A percentile compares a stretch with the other conserved stretches of the same genome.
phyloP scores from a whole-genome alignment of 2,113 vertebrate species.

The Alosa alosa region DNA sequence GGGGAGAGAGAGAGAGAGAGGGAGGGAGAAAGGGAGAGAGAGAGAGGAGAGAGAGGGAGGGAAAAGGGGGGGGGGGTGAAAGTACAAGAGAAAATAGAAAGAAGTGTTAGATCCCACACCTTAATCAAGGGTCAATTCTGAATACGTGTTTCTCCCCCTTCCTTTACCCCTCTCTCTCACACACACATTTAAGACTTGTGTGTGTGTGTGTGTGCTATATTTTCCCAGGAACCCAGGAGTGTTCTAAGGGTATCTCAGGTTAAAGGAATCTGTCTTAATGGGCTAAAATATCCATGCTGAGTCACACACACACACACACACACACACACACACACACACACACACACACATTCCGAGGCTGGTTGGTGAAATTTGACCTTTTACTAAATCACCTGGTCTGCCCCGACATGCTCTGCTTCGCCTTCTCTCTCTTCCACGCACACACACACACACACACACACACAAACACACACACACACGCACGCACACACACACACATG shows the following conservation, averaged over 20 bases:
- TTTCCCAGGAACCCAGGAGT: background rate
- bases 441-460: background rate
- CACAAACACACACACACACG: background rate
- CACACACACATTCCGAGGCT: constrained; percentile 13
- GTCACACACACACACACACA: constrained; percentile 8
- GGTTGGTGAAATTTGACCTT: constrained; percentile 17
- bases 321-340: background rate
- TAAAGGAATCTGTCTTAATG: background rate
- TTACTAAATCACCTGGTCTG: constrained; percentile 9
- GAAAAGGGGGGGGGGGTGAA: too few relatives aligned
- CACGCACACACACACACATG: background rate
- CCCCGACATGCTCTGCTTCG: background rate
- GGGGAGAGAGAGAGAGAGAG: background rate
- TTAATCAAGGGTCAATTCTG: background rate
- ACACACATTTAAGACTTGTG: background rate
- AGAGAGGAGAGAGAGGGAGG: too few relatives aligned
- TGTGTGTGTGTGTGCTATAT: background rate
- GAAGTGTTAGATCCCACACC: background rate
- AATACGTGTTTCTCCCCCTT: too few relatives aligned
- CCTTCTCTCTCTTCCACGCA: background rate
- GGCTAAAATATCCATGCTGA: background rate
- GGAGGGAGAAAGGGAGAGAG: background rate
- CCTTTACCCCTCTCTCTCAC: background rate
- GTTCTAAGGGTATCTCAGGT: background rate
- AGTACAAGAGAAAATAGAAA: background rate